Evolutionary conservation across 2,888 invertebrate species (phyloP), one percentile per base, ranked within the genome.

Genomic region (Helobdella robusta): DNA sequence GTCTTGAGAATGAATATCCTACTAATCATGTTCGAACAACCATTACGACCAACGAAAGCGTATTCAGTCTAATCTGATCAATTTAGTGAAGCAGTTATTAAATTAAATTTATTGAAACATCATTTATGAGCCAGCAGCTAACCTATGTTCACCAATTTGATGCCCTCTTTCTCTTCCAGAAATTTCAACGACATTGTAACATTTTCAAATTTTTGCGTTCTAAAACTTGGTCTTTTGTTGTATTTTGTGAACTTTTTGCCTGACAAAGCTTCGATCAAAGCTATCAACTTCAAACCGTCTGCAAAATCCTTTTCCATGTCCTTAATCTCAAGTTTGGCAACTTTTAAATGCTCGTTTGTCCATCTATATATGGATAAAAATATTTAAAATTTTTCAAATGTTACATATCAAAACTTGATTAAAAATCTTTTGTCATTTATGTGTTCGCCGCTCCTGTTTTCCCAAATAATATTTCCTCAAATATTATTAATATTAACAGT

Each of bases 61-160:
- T n/a, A n/a, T n/a, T n/a, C n/a, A n/a, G n/a, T n/a, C n/a, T n/a
- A n/a, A n/a, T n/a, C n/a, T n/a, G n/a, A n/a, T n/a, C n/a, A n/a
- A n/a, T n/a, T n/a, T n/a, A n/a, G n/a, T 18, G 5, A 8, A 23
- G 11, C 18, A 40, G 18, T 40, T 40, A 40, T 40, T 40, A 18
- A 18, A 15, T 40, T 40, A 40, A 40, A 18, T 40, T 40, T 11
- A 40, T 15, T 15, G 40, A 40, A 40, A 40, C 8, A 11, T 40
- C 40, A 40, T 40, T 40, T 40, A 15, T 40, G 40, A 11, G 8
- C 11, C 52, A 20, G 8, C 8, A 11, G 85, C 89, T 86, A 80
- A 91, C 91, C 91, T 75, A 92, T 92, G 80, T 91, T 92, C 74
- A 92, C 89, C 78, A 92, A 87, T 76, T 87, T 86, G 75, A 92